phyloP scores from a whole-genome alignment of 2,888 invertebrate genomes.

The Nudaria mundana region DNA sequence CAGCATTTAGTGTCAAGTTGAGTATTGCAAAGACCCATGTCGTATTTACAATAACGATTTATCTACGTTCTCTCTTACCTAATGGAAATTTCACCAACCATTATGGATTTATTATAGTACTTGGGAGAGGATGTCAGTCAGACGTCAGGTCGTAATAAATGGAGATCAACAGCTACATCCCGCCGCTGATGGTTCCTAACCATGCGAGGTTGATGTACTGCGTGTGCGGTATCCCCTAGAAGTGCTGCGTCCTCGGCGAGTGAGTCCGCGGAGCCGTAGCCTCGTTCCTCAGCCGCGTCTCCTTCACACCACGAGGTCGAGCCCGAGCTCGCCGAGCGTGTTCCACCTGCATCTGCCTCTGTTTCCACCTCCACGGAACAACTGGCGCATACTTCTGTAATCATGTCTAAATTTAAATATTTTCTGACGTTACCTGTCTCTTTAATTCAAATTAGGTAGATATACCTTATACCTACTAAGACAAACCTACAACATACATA shows the following conservation, averaged over 20 bases:
- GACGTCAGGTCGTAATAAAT: conserved; percentile 70
- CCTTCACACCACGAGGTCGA: conserved; percentile 80
- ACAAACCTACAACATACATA: not conserved
- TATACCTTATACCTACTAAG: too few relatives aligned
- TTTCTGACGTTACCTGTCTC: conserved; percentile 7
- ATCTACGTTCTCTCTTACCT: conserved; percentile 2
- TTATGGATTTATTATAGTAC: conserved; percentile 1
- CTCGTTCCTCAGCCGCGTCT: conserved; percentile 67
- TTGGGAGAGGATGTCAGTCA: conserved; percentile 32
- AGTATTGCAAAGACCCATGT: conserved; percentile 42
- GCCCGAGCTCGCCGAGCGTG: conserved; percentile 69
- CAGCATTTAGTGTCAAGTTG: conserved; percentile 34
- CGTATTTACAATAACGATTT: conserved; percentile 22
- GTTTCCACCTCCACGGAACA: conserved; percentile 74
- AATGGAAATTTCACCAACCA: conserved; percentile 14
- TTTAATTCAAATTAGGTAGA: not conserved
- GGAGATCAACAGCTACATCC: conserved; percentile 73
- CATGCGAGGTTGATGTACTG: conserved; percentile 46
- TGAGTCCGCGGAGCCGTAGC: conserved; percentile 79
- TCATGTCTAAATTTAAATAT: conserved; percentile 24
- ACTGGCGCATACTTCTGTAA: conserved; percentile 73
- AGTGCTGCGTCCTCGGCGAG: conserved; percentile 74
- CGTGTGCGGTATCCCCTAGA: conserved; percentile 54
- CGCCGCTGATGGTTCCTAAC: conserved; percentile 61
- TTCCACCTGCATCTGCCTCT: conserved; percentile 64